These are phyloP conservation scores for Thera britannica DNA, from an alignment of 2,888 invertebrate genomes.

Conservation along the genomic window DNA sequence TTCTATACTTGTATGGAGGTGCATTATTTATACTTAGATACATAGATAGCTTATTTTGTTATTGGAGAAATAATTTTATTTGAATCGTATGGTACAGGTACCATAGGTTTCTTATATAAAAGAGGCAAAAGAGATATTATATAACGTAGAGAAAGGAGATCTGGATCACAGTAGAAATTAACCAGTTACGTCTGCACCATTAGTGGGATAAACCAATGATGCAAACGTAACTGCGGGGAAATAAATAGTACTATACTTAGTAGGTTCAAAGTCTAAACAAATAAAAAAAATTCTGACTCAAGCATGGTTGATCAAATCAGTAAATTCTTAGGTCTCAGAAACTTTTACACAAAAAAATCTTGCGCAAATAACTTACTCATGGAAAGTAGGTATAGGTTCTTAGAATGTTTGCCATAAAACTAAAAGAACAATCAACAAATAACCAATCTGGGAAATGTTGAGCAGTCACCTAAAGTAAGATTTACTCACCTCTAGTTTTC, in stretches of 20 bases:
- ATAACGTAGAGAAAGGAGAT: too few species aligned
- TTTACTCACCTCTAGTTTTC: too few species aligned
- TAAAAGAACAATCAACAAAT: slow-evolving; percentile 14
- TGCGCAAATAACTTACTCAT: background rate
- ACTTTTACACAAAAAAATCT: background rate
- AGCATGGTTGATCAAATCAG: too few species aligned
- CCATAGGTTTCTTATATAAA: background rate
- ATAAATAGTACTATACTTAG: too few species aligned
- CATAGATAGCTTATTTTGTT: slow-evolving; percentile 10
- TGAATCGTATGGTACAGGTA: background rate
- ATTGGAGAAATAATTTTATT: background rate
- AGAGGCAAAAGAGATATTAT: background rate
- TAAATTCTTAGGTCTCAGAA: too few species aligned
- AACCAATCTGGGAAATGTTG: slow-evolving; percentile 20
- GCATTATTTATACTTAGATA: slow-evolving; percentile 33
- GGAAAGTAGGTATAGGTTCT: background rate
- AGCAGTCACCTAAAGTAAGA: background rate
- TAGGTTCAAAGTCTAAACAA: too few species aligned
- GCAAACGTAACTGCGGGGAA: too few species aligned
- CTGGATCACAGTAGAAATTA: too few species aligned
- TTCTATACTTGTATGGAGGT: slow-evolving; percentile 27
- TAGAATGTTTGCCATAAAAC: background rate
- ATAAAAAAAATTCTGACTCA: too few species aligned
- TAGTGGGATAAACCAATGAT: too few species aligned
- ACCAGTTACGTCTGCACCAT: too few species aligned